These are phyloP conservation scores for Dendrocincla tyrannina DNA, from an alignment of 2,797 vertebrate genomes.

Conservation along the genomic window DNA sequence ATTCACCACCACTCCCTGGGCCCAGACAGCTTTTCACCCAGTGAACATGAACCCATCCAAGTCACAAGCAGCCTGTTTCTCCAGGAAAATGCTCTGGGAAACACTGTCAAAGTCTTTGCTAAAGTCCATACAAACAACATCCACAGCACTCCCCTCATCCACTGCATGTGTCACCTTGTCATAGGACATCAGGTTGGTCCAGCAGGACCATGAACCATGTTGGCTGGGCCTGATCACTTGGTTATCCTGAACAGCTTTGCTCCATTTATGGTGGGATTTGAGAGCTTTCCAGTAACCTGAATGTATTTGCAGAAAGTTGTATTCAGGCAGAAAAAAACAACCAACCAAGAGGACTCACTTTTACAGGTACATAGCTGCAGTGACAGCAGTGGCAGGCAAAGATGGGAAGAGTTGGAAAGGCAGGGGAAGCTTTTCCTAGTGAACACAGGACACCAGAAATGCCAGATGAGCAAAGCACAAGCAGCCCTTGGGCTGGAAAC, in stretches of 20 bases:
- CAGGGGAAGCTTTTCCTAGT: not conserved
- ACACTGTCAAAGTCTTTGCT: not conserved
- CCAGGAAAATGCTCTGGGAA: not conserved
- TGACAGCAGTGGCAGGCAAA: fast-evolving
- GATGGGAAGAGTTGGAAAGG: not conserved
- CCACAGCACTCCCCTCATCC: not conserved
- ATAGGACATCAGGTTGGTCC: not conserved
- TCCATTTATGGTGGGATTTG: not conserved
- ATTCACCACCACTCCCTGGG: not conserved
- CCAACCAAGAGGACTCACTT: not conserved
- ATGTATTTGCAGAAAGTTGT: not conserved
- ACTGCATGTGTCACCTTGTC: not conserved
- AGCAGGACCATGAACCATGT: not conserved
- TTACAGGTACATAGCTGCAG: fast-evolving
- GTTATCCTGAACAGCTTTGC: not conserved
- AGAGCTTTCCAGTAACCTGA: not conserved
- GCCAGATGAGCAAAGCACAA: not conserved
- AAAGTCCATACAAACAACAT: not conserved
- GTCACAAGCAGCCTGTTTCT: not conserved
- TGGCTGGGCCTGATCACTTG: not conserved
- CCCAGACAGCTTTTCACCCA: not conserved
- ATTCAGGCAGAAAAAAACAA: fast-evolving
- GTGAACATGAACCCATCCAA: not conserved
- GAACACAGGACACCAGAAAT: not conserved
- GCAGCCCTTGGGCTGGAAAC: not conserved